A percentile compares a stretch with the other conserved stretches of the same genome.
These are phyloP conservation scores for Nylanderia fulva DNA, from an alignment of 1,140 invertebrate species.

Conservation along the genomic window DNA sequence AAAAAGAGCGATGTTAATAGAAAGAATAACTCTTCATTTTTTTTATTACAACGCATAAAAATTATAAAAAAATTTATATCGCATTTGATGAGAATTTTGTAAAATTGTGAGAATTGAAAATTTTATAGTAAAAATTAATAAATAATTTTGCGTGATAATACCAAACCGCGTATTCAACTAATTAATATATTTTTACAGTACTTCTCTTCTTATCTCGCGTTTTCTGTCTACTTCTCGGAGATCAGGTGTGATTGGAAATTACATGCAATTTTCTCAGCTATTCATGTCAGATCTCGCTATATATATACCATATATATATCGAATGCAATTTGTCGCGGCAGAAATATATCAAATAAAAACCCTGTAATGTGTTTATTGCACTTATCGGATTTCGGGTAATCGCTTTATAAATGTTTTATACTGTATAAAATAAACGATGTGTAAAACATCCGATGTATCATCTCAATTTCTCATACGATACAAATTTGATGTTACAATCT, in stretches of 20 bases:
- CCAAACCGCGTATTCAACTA: background rate
- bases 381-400: slow-evolving; percentile 1
- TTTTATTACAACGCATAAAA: background rate
- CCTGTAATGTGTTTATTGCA: background rate
- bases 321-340: slow-evolving; percentile 24
- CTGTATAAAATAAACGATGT: background rate
- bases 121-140: background rate
- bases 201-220: background rate
- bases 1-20: no score
- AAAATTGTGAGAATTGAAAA: background rate
- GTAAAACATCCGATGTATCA: background rate
- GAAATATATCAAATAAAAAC: background rate
- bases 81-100: background rate
- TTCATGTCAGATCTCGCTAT: background rate
- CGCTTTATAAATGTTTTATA: background rate
- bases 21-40: background rate
- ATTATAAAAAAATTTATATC: background rate
- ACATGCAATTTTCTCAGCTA: slow-evolving; percentile 34
- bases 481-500: background rate
- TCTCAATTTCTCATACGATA: background rate
- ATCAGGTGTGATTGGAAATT: slow-evolving; percentile 27
- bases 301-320: background rate
- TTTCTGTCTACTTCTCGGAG: background rate
- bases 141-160: background rate
- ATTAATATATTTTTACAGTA: background rate